Conservation (phyloP, 1,140 invertebrate species). For the Phocides pigmalion region DNA sequence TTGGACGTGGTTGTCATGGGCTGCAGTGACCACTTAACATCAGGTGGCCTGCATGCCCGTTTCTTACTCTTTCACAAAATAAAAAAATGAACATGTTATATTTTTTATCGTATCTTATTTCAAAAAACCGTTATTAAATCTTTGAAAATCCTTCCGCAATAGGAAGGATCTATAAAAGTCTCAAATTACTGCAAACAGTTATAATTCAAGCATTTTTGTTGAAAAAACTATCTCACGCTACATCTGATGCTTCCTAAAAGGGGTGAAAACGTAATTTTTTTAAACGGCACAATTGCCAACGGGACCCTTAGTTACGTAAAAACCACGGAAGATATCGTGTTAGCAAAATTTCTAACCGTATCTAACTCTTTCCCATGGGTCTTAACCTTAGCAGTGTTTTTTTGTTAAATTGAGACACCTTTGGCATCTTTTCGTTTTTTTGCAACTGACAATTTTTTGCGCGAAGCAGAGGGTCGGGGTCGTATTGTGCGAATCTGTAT, state of each 20-base stretch:
- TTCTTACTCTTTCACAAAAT: too few relatives aligned
- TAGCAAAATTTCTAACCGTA: slow-evolving; percentile 52
- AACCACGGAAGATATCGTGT: slow-evolving; percentile 69
- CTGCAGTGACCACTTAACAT: too few relatives aligned
- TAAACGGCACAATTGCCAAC: slow-evolving; percentile 47
- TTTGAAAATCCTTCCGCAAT: slow-evolving; percentile 53
- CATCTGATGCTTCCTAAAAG: slow-evolving; percentile 74
- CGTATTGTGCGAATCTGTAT: slow-evolving; percentile 55
- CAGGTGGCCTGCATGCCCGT: too few relatives aligned
- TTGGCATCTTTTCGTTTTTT: slow-evolving; percentile 79
- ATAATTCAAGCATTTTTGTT: slow-evolving; percentile 70
- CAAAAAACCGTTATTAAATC: slow-evolving; percentile 65
- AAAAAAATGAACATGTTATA: neutral
- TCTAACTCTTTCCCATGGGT: slow-evolving; percentile 82
- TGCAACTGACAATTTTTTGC: slow-evolving; percentile 60
- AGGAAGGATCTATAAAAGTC: slow-evolving; percentile 71
- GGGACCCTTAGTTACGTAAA: slow-evolving; percentile 69
- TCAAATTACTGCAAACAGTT: slow-evolving; percentile 82
- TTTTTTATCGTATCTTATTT: slow-evolving; percentile 16
- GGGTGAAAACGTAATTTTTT: slow-evolving; percentile 70
- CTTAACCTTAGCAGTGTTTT: slow-evolving; percentile 77
- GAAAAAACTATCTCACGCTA: slow-evolving; percentile 78
- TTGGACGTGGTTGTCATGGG: too few relatives aligned
- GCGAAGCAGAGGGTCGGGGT: slow-evolving; percentile 62
- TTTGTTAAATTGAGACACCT: slow-evolving; percentile 80